Conservation (phyloP, 2,888 invertebrate genomes). For the Pyrrhosoma nymphula region DNA sequence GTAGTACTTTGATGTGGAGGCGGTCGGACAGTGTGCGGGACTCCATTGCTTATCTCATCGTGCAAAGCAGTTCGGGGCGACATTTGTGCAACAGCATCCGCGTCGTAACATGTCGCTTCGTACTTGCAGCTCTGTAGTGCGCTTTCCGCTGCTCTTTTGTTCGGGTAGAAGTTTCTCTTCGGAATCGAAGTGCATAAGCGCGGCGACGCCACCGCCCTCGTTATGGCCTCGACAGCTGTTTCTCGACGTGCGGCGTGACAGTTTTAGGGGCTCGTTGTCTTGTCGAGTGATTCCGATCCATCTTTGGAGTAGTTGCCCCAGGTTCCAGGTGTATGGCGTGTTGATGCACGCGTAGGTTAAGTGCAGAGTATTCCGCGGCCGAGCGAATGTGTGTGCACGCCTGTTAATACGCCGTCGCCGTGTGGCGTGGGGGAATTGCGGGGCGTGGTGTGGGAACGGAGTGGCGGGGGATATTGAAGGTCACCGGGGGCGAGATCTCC, state of each 20-base stretch:
- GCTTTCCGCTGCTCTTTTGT: too few relatives aligned
- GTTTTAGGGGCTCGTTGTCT: neutral
- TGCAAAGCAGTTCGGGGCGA: too few relatives aligned
- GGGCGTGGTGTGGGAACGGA: neutral
- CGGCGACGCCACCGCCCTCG: neutral
- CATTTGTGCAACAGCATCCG: too few relatives aligned
- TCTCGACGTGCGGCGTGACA: neutral
- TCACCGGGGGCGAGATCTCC: neutral
- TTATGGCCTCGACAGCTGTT: neutral
- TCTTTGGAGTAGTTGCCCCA: neutral
- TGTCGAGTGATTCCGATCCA: neutral
- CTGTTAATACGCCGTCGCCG: neutral
- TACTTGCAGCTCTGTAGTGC: too few relatives aligned
- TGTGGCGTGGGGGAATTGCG: neutral
- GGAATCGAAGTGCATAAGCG: too few relatives aligned
- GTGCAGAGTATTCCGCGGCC: neutral
- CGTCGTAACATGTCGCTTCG: too few relatives aligned
- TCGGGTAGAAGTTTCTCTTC: too few relatives aligned
- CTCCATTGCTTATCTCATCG: too few relatives aligned
- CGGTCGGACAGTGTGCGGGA: too few relatives aligned
- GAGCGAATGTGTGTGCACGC: neutral
- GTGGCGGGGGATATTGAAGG: neutral
- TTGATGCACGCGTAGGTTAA: too few relatives aligned
- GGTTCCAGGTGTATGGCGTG: neutral
- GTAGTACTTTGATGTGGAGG: too few relatives aligned